A percentile compares a stretch with the other conserved stretches of the same genome.
These are phyloP conservation scores for Brachyhypopomus occidentalis DNA, from an alignment of 2,113 vertebrate species.

Conservation along the genomic window DNA sequence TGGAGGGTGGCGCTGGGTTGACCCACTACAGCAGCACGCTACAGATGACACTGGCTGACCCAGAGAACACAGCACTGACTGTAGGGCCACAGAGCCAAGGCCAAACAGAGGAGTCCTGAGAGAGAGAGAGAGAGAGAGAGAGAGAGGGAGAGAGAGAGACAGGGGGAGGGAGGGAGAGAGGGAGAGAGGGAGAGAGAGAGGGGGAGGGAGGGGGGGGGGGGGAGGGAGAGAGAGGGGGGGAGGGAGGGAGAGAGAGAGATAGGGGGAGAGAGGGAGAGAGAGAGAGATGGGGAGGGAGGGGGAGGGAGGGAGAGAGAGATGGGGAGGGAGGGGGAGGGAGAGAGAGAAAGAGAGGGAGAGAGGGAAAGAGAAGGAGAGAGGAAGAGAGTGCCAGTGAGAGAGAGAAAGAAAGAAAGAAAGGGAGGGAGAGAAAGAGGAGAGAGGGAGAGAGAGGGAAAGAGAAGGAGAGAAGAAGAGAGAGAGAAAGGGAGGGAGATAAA, in stretches of 20 bases:
- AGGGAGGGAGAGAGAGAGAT: conserved; percentile 19
- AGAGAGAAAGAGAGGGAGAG: too few species aligned
- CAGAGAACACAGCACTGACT: conserved; percentile 47
- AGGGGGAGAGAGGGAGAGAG: conserved; percentile 38
- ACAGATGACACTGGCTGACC: conserved; percentile 62
- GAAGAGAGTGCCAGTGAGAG: too few species aligned
- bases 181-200: conserved; percentile 10
- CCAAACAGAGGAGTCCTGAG: conserved; percentile 58
- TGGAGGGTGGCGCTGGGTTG: conserved; percentile 64
- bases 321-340: too few species aligned
- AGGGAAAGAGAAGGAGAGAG: too few species aligned
- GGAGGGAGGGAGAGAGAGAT: too few species aligned
- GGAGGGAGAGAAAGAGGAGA: too few species aligned
- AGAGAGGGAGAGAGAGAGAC: conserved; percentile 18
- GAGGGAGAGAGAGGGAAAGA: too few species aligned
- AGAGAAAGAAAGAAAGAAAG: too few species aligned
- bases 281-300: too few species aligned
- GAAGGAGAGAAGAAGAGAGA: too few species aligned
- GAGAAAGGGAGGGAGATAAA: too few species aligned
- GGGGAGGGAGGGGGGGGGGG: neutral
- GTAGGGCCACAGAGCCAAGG: conserved; percentile 56
- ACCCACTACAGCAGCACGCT: conserved; percentile 68
- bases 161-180: conserved; percentile 13
- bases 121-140: conserved; percentile 18
- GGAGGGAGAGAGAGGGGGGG: conserved; percentile 11